A percentile compares a stretch with the other conserved stretches of the same genome.
phyloP scores from a whole-genome alignment of 2,113 vertebrate genomes.

The Calypte anna region DNA sequence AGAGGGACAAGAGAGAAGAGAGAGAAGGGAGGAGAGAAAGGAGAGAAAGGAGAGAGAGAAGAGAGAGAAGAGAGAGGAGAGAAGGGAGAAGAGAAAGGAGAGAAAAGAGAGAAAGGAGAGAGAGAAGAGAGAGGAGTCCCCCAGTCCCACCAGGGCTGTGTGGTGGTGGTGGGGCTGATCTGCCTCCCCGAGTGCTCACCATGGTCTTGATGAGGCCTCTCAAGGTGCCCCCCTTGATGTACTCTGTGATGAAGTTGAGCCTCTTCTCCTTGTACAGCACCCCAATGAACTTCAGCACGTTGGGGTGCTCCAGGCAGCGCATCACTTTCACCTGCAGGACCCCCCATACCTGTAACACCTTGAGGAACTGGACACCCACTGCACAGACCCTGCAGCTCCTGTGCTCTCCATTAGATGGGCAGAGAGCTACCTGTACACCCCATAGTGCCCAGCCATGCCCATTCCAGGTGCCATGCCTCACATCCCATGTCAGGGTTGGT shows the following conservation, averaged over 20 bases:
- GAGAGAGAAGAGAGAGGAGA: neutral
- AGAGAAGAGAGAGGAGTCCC: neutral
- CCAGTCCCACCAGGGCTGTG: accelerated
- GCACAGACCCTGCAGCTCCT: accelerated
- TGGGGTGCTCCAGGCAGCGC: constrained; percentile 96
- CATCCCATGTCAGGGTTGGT: neutral
- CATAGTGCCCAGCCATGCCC: accelerated
- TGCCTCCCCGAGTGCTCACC: constrained; percentile 72
- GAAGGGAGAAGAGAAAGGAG: too few relatives aligned
- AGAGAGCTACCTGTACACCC: neutral
- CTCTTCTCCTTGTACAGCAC: constrained; percentile 98
- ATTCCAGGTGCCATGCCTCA: neutral
- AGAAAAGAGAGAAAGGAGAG: neutral
- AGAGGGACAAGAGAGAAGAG: neutral
- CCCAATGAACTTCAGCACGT: constrained; percentile 95
- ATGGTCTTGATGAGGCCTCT: constrained; percentile 93
- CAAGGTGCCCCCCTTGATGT: constrained; percentile 95
- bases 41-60: neutral
- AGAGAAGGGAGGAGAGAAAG: neutral
- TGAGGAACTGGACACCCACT: accelerated
- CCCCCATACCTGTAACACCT: neutral
- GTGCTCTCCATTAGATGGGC: accelerated
- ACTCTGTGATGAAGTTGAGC: constrained; percentile 97
- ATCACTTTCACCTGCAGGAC: constrained; percentile 92
- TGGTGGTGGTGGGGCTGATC: accelerated